Evolutionary conservation across 2,888 invertebrate genomes (phyloP).

Genomic region (Gerris lacustris): DNA sequence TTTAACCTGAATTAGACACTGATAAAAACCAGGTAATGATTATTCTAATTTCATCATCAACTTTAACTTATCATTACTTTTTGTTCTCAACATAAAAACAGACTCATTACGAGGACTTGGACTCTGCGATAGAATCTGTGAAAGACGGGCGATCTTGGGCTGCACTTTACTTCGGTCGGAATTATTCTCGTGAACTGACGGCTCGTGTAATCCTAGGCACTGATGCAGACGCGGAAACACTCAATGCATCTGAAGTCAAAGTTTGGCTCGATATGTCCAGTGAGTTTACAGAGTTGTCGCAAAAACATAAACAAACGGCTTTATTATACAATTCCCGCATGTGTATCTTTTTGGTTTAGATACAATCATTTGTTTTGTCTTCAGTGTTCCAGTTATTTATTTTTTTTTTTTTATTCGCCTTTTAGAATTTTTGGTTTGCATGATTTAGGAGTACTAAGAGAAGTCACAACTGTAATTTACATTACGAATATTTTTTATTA

Average conservation of each 20-base stretch:
- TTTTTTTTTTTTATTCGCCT: too few species aligned
- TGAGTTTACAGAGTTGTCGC: slow-evolving; percentile 17
- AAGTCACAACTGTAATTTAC: too few species aligned
- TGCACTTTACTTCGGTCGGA: slow-evolving; percentile 55
- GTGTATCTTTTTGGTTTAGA: neutral
- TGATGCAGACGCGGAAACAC: slow-evolving; percentile 25
- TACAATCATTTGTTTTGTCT: neutral
- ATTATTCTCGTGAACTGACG: slow-evolving; percentile 59
- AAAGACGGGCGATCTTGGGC: slow-evolving; percentile 60
- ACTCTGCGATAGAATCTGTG: slow-evolving; percentile 53
- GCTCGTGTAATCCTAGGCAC: slow-evolving; percentile 43
- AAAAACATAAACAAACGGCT: too few species aligned
- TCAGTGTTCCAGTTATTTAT: slow-evolving; percentile 1
- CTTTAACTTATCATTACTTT: too few species aligned
- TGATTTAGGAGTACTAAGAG: too few species aligned
- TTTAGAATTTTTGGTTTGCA: too few species aligned
- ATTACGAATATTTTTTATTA: too few species aligned
- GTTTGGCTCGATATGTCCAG: slow-evolving; percentile 27
- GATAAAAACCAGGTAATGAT: too few species aligned
- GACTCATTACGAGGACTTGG: slow-evolving; percentile 31
- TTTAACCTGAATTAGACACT: too few species aligned
- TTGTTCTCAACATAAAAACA: neutral
- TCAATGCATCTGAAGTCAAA: slow-evolving; percentile 25
- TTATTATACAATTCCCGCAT: too few species aligned
- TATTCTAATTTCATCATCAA: too few species aligned